Evolutionary conservation across 2,113 vertebrate genomes (phyloP), one percentile per base, ranked within the genome.

Genomic region (Thunnus maccoyii): DNA sequence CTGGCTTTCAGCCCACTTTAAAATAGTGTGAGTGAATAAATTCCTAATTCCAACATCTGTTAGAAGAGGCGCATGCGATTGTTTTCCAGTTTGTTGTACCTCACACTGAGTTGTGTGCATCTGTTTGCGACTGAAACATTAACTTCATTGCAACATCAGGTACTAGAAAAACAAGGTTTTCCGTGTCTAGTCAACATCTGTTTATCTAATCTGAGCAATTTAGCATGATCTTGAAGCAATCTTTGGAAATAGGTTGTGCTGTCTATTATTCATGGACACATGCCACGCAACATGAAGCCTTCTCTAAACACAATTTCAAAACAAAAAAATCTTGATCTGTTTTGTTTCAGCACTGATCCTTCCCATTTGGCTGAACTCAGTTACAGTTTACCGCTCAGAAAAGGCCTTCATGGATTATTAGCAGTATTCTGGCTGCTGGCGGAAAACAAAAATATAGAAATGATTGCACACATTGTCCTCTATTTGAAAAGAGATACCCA

Each of bases 171-270:
- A 57, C 16, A 50, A 50, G 30, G 94, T 93, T 94, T 95, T 96
- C 94, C 96, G 95, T 86, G 89, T 94, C 12, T 3, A 93, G 92
- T 88, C 72, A 89, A 91, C 94, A 94, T 96, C 92, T 96, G 94
- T 95, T 96, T 95, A 96, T 97, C 95, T 96, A 95, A 95, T 95
- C 89, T 95, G 94, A 94, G 93, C 78, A 61, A 51, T 78, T 75
- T 64, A 58, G 50, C 54, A 22, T 5, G 3, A 80, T 86, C 73
- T 74, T 72, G 69, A 82, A 84, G 70, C 57, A 82, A 64, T 76
- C 63, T 66, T 57, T 70, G 60, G 57, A 80, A 88, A 85, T 70
- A 83, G 72, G 87, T 56, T 22, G 58, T 69, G 57, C 63, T 46
- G 51, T 83, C 65, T 70, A 30, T 82, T 78, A 73, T 85, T 64